Evolutionary conservation across 2,888 invertebrate genomes (phyloP), one percentile per base, ranked within the genome.

Genomic region (Eilema depressum): DNA sequence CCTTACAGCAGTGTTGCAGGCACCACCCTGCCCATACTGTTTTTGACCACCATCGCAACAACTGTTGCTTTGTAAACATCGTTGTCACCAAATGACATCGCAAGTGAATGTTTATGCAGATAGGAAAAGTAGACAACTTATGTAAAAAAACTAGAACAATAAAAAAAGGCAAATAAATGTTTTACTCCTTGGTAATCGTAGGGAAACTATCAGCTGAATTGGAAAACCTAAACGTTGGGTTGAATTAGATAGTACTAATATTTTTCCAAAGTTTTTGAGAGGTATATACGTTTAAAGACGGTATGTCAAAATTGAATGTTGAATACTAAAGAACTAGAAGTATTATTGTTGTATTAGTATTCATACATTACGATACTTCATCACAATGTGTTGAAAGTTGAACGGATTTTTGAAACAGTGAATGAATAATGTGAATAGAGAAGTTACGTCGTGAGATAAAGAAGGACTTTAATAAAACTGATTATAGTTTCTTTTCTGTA

Each of bases 1-100:
- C 95, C 94, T 0, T 94, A 95, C 81, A 95, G 95, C 85, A 95
- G 95, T 78, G 93, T 94, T 0, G 95, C 95, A 0, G 94, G 93
- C 23, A 94, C 94, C 0, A 91, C 91, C 12, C 83, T 95, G 25
- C 95, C 95, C 0, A 84, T 95, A 62, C 85, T 94, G 57, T 81
- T 95, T 64, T 88, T 95, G 11, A 95, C 93, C 11, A 90, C 95
- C 1, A 88, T 95, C 1, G 95, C 95, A 3, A 94, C 92, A n/a
- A 92, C 94, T 1, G 86, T 90, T 12, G 92, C 95, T n/a, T 83
- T 95, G 84, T 95, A 95, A 92, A 85, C 28, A 70, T 11, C 26
- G 25, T 28, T 59, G 64, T 33, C 53, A 53, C 2, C 66, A 65
- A 70, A 57, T 65, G 41, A 63, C 61, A 30, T 62, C 61, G 61